Evolutionary conservation across 2,113 vertebrate species (phyloP).

Genomic region (Theristicus caerulescens): DNA sequence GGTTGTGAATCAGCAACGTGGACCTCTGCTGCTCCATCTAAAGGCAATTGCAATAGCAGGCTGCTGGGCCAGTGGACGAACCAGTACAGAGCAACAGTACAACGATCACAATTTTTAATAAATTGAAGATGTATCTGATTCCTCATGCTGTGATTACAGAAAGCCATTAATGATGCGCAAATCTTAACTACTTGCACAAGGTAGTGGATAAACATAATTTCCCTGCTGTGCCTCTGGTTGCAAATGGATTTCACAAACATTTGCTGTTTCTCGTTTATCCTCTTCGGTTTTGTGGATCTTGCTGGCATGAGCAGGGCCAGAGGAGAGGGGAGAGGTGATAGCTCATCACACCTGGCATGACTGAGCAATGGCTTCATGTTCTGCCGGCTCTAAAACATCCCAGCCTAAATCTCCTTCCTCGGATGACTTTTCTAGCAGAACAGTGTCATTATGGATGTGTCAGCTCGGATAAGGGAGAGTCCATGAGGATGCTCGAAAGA

Average conservation of each 20-base stretch:
- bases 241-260: not conserved
- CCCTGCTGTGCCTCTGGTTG: not conserved
- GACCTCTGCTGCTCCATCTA: not conserved
- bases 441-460: not conserved
- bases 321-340: not conserved
- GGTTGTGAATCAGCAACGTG: not conserved
- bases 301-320: accelerated
- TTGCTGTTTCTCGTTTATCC: not conserved
- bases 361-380: not conserved
- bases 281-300: not conserved
- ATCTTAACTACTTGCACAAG: not conserved
- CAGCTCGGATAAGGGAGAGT: not conserved
- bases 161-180: not conserved
- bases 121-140: not conserved
- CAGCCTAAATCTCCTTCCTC: not conserved
- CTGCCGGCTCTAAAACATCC: not conserved
- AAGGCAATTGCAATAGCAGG: not conserved
- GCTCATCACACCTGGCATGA: not conserved
- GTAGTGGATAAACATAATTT: not conserved
- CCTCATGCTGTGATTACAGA: not conserved
- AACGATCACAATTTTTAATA: too few relatives aligned
- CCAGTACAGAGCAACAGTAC: not conserved
- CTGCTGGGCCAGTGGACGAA: not conserved
- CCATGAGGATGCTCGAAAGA: not conserved
- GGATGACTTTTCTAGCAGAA: not conserved